Evolutionary conservation across 2,113 vertebrate genomes (phyloP), one percentile per base, ranked within the genome.

Genomic region (Rhinolophus ferrumequinum): DNA sequence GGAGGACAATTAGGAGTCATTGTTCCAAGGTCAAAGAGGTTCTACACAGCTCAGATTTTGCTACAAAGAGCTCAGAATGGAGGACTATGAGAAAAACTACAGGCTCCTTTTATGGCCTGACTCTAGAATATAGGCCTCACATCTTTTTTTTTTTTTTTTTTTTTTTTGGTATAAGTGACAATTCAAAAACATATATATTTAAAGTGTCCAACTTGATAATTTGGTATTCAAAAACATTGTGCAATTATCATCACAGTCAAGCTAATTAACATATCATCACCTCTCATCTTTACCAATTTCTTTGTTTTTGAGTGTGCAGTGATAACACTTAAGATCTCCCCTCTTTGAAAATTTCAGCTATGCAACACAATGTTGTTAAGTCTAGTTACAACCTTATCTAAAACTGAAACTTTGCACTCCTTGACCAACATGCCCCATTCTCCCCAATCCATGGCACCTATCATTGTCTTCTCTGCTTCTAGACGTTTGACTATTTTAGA

Each of bases 101-200:
- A 28, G 21, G 22, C 5, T 76, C 13, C 3, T 93, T 95, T 88
- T 13, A 88, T 67, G 70, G 80, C 60, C 62, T 79, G 89, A 44
- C 5, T 93, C 9, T 60, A 92, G 8, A 79, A 88, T 33, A 14
- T 52, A 69, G 21, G 84, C 5, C n/a, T 93, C 47, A 54, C 3
- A 41, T n/a, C 4, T 11, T 79, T 83, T 7, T 28, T 24, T 47
- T 38, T 67, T 18, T 35, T 33, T 67, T 62, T 81, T 58, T 33
- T n/a, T 75, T n/a, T 73, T 41, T 18, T 52, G 33, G 3, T 52
- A 69, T 60, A 38, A 41, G 30, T 33, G 11, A 90, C 10, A 33
- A 60, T 60, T n/a, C 38, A 38, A 58, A 69, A 10, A 38, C 50
- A 1, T 60, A 26, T 60, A 33, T 38, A 56, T 52, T 79, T 70